A percentile compares a stretch with the other conserved stretches of the same genome.
phyloP scores from a whole-genome alignment of 2,797 vertebrate genomes.

The Sandelia bainsii region DNA sequence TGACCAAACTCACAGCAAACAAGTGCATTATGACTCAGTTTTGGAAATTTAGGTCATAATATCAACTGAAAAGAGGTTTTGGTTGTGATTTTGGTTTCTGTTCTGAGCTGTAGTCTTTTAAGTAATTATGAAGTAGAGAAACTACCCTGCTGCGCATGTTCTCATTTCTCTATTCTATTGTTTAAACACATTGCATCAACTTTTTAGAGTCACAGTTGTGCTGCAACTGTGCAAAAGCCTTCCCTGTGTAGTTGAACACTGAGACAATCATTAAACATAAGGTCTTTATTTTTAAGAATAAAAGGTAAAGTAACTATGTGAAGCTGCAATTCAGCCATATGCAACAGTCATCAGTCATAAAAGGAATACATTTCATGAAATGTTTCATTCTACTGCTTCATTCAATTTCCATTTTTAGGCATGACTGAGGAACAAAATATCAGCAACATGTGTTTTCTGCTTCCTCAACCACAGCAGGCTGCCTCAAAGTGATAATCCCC shows the following conservation, averaged over 20 bases:
- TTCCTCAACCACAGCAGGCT: slow-evolving; percentile 27
- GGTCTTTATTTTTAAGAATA: slow-evolving; percentile 2
- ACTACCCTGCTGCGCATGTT: not conserved
- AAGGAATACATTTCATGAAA: not conserved
- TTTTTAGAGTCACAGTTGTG: slow-evolving; percentile 12
- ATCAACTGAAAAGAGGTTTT: not conserved
- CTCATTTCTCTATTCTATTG: slow-evolving; percentile 23
- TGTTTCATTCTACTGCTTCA: not conserved
- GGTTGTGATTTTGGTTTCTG: not conserved
- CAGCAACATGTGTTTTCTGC: slow-evolving; percentile 57
- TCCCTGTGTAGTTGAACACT: slow-evolving; percentile 11
- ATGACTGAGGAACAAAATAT: slow-evolving; percentile 32
- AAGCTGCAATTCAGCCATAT: not conserved
- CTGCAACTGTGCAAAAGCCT: slow-evolving; percentile 11
- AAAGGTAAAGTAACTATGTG: not conserved
- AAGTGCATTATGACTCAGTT: slow-evolving; percentile 5
- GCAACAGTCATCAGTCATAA: not conserved
- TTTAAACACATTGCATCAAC: slow-evolving; percentile 19
- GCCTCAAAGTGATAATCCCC: slow-evolving; percentile 49
- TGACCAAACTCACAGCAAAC: slow-evolving; percentile 7
- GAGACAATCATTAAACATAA: not conserved
- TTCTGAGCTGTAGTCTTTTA: not conserved
- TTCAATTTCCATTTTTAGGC: slow-evolving; percentile 33
- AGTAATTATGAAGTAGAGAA: not conserved
- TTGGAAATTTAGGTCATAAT: slow-evolving; percentile 9